Evolutionary conservation across 2,797 vertebrate species (phyloP), one percentile per base, ranked within the genome.

Genomic region (Euthynnus affinis): DNA sequence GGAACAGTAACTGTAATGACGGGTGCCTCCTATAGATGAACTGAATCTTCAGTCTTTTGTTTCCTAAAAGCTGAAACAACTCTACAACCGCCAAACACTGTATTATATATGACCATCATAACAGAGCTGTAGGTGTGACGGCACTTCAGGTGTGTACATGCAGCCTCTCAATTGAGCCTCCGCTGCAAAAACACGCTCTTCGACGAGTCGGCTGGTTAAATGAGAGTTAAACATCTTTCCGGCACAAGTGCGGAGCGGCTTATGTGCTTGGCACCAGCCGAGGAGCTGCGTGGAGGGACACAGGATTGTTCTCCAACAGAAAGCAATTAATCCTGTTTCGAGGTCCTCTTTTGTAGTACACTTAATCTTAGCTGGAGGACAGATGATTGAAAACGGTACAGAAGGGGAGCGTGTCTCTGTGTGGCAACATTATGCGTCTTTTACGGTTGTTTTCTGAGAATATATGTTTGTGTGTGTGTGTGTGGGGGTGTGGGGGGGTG

Each of bases 251-350:
- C 6, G 5, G 59, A 70, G 71, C 78, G 40, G 88, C 73, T 88
- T 84, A 82, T 76, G 74, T 62, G 34, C 78, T 80, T 67, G 81
- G 85, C 77, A 72, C 61, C 46, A 46, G 67, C 48, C 18, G 60
- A 61, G 61, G 53, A 76, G 77, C 68, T 82, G 78, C 74, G 84
- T 72, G 75, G 63, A 86, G 73, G 61, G 77, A 88, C 63, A 71
- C 60, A 82, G 75, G 76, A 85, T 83, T 83, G 78, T 88, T 88
- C 80, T 85, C 81, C 76, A 87, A 84, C 83, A 87, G 75, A 90
- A 86, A 88, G 82, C 80, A 88, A 91, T 91, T 88, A 85, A 89
- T 84, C 82, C 82, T 70, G 42, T 87, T 87, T 84, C 4, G 59
- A 84, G 82, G 75, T 84, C 78, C 82, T 83, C 82, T 80, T 84